Conservation (phyloP, 2,797 vertebrate species). For the Ceryle rudis region DNA sequence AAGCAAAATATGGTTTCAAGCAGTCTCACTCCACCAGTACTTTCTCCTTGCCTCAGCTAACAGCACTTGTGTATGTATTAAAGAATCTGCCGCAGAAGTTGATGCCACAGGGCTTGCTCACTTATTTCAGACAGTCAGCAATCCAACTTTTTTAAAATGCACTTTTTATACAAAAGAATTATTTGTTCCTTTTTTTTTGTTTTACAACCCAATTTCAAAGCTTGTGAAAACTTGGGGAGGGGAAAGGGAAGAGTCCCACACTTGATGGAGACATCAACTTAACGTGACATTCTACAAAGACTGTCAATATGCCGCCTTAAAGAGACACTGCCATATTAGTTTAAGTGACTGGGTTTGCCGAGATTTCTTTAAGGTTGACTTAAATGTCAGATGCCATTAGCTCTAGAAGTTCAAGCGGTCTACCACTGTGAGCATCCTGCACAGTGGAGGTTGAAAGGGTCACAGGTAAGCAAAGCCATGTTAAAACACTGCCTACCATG, state of each 20-base stretch:
- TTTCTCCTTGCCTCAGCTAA: conserved; percentile 67
- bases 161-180: conserved; percentile 31
- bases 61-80: conserved; percentile 30
- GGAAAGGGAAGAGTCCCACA: background rate
- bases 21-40: conserved; percentile 36
- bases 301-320: conserved; percentile 50
- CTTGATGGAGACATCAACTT: conserved; percentile 41
- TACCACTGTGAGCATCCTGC: conserved; percentile 27
- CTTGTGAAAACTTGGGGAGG: background rate
- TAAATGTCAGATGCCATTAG: conserved; percentile 77
- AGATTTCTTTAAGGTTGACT: conserved; percentile 77
- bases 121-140: conserved; percentile 60
- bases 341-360: conserved; percentile 69
- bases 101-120: conserved; percentile 61
- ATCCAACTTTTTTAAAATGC: background rate
- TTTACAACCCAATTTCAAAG: conserved; percentile 49
- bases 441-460: conserved; percentile 62
- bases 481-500: background rate
- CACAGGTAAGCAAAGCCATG: conserved; percentile 47
- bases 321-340: conserved; percentile 35
- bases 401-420: conserved; percentile 63
- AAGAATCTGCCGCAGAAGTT: conserved; percentile 55
- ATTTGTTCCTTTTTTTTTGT: conserved; percentile 11
- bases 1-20: conserved; percentile 74
- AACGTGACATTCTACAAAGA: conserved; percentile 15